Conservation (phyloP, 1,140 invertebrate genomes). For the Choristoneura fumiferana region DNA sequence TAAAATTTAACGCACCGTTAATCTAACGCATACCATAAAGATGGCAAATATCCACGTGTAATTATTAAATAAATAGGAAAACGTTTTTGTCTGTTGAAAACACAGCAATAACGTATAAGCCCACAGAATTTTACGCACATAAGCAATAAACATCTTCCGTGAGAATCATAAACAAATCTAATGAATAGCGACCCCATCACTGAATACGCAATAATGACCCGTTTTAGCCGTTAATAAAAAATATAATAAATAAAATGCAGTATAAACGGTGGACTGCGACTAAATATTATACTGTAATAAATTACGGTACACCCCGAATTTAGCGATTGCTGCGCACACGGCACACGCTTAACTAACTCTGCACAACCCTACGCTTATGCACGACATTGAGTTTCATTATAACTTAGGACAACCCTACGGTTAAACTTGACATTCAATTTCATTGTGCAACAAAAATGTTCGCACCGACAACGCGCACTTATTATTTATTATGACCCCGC, state of each 20-base stretch:
- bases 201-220: slow-evolving; percentile 64
- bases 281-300: slow-evolving; percentile 71
- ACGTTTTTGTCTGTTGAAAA: too few relatives aligned
- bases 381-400: slow-evolving; percentile 17
- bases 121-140: slow-evolving; percentile 5
- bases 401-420: slow-evolving; percentile 57
- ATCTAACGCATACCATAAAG: too few relatives aligned
- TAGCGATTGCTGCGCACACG: slow-evolving; percentile 51
- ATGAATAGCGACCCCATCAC: slow-evolving; percentile 54
- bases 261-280: slow-evolving; percentile 60
- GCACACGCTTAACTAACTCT: slow-evolving; percentile 57
- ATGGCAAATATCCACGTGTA: too few relatives aligned
- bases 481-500: slow-evolving; percentile 68
- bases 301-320: slow-evolving; percentile 73
- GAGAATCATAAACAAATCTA: slow-evolving; percentile 68
- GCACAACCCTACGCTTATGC: slow-evolving; percentile 23
- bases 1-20: too few relatives aligned
- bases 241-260: slow-evolving; percentile 61
- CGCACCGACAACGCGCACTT: slow-evolving; percentile 44
- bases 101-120: neutral
- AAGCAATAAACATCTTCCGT: slow-evolving; percentile 44
- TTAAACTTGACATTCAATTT: slow-evolving; percentile 69
- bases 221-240: slow-evolving; percentile 63
- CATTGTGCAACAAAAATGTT: slow-evolving; percentile 64
- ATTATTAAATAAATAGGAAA: too few relatives aligned